Conservation (phyloP, 2,113 vertebrate genomes). For the Rhinogobius similis region DNA sequence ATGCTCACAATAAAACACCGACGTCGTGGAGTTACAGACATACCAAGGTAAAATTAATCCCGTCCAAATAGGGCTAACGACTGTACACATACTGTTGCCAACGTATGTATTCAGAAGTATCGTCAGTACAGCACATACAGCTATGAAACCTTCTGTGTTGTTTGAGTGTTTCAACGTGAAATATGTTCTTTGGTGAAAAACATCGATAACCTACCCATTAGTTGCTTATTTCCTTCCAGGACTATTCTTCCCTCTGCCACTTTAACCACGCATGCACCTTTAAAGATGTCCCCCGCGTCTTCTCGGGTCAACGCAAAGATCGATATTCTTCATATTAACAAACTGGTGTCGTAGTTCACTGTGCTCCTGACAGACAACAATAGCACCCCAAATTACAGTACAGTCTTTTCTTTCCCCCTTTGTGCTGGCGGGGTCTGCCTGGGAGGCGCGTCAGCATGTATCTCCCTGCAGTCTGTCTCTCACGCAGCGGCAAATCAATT, state of each 20-base stretch:
- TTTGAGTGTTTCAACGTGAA: background rate
- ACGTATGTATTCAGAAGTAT: no score
- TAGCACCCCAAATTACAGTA: constrained; percentile 18
- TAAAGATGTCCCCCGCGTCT: background rate
- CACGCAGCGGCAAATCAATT: constrained; percentile 72
- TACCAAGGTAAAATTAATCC: no score
- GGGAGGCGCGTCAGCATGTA: constrained; percentile 57
- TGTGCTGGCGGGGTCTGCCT: constrained; percentile 52
- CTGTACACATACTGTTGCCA: no score
- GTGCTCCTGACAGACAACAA: constrained; percentile 4
- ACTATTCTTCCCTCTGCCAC: background rate
- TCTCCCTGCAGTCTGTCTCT: constrained; percentile 49
- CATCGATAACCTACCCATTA: background rate
- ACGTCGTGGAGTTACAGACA: no score
- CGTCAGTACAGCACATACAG: no score
- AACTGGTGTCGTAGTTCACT: constrained; percentile 10
- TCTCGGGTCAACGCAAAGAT: background rate
- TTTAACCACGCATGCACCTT: background rate
- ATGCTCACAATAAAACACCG: no score
- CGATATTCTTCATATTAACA: background rate
- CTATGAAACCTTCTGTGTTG: background rate
- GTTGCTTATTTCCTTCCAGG: background rate
- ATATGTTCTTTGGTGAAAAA: background rate
- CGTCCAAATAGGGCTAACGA: no score
- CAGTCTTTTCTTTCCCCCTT: constrained; percentile 19